Conservation (phyloP, 2,113 vertebrate genomes). For the Syngnathus floridae region DNA sequence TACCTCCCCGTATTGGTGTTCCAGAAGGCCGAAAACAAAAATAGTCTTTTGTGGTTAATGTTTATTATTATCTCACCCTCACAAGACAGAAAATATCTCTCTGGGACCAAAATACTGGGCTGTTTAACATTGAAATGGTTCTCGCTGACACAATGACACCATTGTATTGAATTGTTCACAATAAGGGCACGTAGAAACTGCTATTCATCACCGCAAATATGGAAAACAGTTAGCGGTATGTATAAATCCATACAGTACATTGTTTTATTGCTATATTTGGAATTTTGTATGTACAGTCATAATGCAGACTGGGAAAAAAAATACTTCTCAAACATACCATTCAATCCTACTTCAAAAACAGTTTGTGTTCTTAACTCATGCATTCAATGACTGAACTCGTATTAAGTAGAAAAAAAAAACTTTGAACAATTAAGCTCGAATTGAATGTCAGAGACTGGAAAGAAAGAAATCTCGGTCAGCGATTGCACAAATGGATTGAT, state of each 20-base stretch:
- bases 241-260: no score
- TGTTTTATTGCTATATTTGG: no score
- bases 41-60: neutral
- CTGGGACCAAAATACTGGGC: neutral
- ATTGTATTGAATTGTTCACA: neutral
- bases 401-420: slow-evolving; percentile 9
- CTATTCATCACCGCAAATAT: neutral
- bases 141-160: neutral
- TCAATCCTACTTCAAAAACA: neutral
- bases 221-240: neutral
- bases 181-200: neutral
- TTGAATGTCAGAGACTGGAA: neutral
- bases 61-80: neutral
- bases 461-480: slow-evolving; percentile 24
- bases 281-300: no score
- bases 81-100: neutral
- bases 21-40: neutral
- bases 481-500: slow-evolving; percentile 39
- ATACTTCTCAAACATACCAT: no score
- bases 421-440: slow-evolving; percentile 1
- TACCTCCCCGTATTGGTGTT: neutral
- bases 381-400: neutral
- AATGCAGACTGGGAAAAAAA: no score
- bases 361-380: neutral
- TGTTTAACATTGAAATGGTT: slow-evolving; percentile 6